phyloP scores from a whole-genome alignment of 2,888 invertebrate genomes.

The Sturmia bella region DNA sequence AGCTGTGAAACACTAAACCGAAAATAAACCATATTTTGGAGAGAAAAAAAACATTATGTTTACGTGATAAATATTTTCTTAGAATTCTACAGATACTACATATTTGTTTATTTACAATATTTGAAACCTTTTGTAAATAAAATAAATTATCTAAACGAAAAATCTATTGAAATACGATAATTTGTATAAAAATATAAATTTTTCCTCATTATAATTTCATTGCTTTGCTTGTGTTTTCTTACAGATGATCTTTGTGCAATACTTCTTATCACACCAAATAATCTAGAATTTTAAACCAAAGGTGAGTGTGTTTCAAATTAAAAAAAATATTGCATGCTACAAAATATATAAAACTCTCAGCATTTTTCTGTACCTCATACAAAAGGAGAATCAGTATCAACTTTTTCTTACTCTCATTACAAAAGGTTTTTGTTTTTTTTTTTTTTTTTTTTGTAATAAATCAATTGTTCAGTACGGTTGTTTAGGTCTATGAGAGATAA shows the following conservation, averaged over 20 bases:
- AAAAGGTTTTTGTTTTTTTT: too few relatives aligned
- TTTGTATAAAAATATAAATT: slow-evolving; percentile 9
- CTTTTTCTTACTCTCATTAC: too few relatives aligned
- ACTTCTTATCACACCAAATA: slow-evolving; percentile 38
- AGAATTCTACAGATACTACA: background rate
- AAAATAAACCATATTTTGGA: background rate
- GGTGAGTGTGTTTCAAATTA: slow-evolving; percentile 16
- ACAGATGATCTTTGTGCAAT: slow-evolving; percentile 61
- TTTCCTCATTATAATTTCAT: background rate
- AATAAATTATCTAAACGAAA: slow-evolving; percentile 12
- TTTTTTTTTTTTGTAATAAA: background rate
- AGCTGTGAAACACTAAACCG: background rate
- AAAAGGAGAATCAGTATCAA: too few relatives aligned
- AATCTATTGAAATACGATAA: slow-evolving; percentile 42
- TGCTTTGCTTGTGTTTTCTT: slow-evolving; percentile 38
- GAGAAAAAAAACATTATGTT: background rate
- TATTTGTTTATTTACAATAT: background rate
- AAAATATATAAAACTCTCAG: background rate
- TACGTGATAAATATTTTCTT: background rate
- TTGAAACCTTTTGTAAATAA: slow-evolving; percentile 14
- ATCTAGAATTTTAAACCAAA: slow-evolving; percentile 40
- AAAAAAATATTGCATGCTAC: slow-evolving; percentile 56
- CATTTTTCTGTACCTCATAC: too few relatives aligned
- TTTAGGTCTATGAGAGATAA: background rate
- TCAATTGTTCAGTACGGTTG: background rate